Evolutionary conservation across 2,888 invertebrate genomes (phyloP).

Genomic region (Linnaemya tessellans): DNA sequence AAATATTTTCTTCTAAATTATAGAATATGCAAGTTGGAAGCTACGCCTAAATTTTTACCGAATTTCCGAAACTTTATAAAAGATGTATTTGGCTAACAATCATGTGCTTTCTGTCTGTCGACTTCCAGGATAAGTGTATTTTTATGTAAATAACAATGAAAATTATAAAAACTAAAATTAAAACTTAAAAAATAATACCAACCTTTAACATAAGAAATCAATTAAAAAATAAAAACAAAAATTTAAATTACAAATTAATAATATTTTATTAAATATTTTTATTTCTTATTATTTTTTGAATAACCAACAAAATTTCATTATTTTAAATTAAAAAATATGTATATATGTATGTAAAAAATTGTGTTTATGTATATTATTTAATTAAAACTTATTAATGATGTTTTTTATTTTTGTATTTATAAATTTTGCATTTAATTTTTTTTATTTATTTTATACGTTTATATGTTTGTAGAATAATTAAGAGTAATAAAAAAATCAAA

Average conservation of each 20-base stretch:
- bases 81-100: too few species aligned
- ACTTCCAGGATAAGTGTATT: too few species aligned
- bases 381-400: constrained; percentile 57
- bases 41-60: too few species aligned
- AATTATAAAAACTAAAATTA: constrained; percentile 42
- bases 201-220: constrained; percentile 59
- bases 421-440: constrained; percentile 44
- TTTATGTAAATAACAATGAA: background rate
- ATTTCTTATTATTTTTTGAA: constrained; percentile 75
- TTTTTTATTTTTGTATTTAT: constrained; percentile 54
- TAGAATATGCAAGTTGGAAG: too few species aligned
- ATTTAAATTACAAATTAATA: constrained; percentile 77
- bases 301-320: constrained; percentile 82
- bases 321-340: constrained; percentile 73
- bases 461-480: constrained; percentile 61
- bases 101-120: too few species aligned
- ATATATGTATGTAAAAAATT: constrained; percentile 72
- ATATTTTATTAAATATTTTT: constrained; percentile 80
- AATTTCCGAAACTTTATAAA: too few species aligned
- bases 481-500: constrained; percentile 80
- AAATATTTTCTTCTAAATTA: too few species aligned
- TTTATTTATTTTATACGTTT: constrained; percentile 44
- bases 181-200: constrained; percentile 69
- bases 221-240: constrained; percentile 64
- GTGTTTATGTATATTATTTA: constrained; percentile 74